Conservation (phyloP, 2,113 vertebrate species). For the Arenaria interpres region DNA sequence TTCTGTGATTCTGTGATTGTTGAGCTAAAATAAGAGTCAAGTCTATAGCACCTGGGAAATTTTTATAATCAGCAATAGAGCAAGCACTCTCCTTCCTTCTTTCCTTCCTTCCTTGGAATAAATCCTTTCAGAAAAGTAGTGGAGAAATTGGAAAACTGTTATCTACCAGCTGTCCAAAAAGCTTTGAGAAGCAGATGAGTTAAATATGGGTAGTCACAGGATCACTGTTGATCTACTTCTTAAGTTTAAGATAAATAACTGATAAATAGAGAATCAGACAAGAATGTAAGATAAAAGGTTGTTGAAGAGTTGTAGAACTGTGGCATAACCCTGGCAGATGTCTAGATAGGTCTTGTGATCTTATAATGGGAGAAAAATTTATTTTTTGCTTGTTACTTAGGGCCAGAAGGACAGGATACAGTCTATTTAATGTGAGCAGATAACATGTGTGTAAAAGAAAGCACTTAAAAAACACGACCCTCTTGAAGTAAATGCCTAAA, state of each 20-base stretch:
- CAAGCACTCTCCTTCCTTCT: rapidly evolving
- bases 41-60: rapidly evolving
- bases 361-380: neutral
- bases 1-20: too few relatives aligned
- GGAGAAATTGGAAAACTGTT: neutral
- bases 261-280: neutral
- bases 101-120: neutral
- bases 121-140: neutral
- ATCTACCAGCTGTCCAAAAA: neutral
- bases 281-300: neutral
- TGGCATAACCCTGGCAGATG: neutral
- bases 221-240: neutral
- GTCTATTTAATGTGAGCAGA: neutral
- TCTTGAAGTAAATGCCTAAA: neutral
- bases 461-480: neutral
- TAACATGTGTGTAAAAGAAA: neutral
- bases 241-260: neutral
- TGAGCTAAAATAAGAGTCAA: neutral
- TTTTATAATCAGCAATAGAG: neutral
- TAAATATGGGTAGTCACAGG: neutral
- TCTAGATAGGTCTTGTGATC: neutral
- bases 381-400: neutral
- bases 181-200: neutral
- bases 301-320: neutral
- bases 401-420: neutral